Conservation (phyloP, 2,888 invertebrate genomes). For the Tenthredo notha region DNA sequence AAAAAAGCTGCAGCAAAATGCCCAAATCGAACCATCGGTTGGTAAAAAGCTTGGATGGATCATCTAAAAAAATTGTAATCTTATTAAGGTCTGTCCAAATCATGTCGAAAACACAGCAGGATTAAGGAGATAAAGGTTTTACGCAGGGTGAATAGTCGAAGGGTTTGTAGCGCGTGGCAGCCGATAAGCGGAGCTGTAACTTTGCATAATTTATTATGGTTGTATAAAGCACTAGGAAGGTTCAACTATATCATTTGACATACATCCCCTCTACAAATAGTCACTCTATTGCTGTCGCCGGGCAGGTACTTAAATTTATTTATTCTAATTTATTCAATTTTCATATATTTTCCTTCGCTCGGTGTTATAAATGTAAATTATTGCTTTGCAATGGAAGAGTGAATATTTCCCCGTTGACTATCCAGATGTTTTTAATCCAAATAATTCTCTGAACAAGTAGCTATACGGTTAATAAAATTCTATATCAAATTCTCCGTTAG, state of each 20-base stretch:
- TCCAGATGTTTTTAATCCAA: background rate
- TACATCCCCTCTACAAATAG: conserved; percentile 28
- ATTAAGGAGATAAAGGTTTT: conserved; percentile 26
- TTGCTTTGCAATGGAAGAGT: conserved; percentile 1
- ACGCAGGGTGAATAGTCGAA: background rate
- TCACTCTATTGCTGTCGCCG: background rate
- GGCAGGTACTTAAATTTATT: background rate
- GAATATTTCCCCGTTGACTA: background rate
- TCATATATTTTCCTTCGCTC: background rate
- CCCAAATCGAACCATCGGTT: background rate
- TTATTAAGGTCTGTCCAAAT: background rate
- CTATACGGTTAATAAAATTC: background rate
- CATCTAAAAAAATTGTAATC: conserved; percentile 1
- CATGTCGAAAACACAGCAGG: background rate
- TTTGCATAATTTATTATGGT: conserved; percentile 36
- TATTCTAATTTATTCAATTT: conserved; percentile 34
- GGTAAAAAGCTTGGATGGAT: background rate
- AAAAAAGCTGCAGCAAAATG: background rate
- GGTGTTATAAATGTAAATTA: conserved; percentile 22
- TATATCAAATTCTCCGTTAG: background rate
- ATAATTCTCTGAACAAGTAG: background rate
- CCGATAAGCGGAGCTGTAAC: conserved; percentile 20
- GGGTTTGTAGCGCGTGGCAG: conserved; percentile 11
- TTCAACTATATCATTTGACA: conserved; percentile 11
- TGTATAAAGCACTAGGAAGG: conserved; percentile 4